A percentile compares a stretch with the other conserved stretches of the same genome.
Conservation (phyloP, 2,888 invertebrate species). For the Cantharis flavilabris region DNA sequence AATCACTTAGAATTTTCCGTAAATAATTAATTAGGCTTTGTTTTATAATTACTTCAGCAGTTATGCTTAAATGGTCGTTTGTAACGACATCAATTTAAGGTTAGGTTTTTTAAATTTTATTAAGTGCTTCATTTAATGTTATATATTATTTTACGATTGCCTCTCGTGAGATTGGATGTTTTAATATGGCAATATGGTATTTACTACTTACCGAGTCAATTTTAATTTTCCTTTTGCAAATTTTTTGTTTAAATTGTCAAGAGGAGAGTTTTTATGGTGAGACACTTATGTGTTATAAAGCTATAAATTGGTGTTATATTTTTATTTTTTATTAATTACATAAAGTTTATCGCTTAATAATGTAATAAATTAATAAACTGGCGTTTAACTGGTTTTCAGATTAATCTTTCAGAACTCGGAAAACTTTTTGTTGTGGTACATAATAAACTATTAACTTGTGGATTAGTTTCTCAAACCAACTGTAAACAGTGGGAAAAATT, state of each 20-base stretch:
- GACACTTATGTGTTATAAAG: not conserved
- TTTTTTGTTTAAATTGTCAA: not conserved
- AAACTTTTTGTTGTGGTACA: not conserved
- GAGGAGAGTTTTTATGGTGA: not conserved
- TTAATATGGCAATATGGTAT: not conserved
- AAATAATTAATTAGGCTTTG: not conserved
- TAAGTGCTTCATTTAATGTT: not conserved
- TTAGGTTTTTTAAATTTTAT: constrained; percentile 1
- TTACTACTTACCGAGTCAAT: not conserved
- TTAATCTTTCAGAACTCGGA: not conserved
- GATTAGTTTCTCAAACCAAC: not conserved
- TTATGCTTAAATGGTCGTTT: not conserved
- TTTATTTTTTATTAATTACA: not conserved
- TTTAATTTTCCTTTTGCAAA: not conserved
- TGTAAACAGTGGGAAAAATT: not conserved
- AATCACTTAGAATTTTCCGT: not conserved
- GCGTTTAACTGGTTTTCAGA: not conserved
- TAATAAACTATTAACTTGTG: not conserved
- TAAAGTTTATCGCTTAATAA: not conserved
- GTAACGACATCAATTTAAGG: not conserved
- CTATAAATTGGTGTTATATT: not conserved
- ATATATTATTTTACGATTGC: not conserved
- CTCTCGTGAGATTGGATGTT: not conserved
- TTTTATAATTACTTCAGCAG: not conserved
- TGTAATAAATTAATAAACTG: not conserved